Conservation (phyloP, 2,797 vertebrate species). For the Tamandua tetradactyla region DNA sequence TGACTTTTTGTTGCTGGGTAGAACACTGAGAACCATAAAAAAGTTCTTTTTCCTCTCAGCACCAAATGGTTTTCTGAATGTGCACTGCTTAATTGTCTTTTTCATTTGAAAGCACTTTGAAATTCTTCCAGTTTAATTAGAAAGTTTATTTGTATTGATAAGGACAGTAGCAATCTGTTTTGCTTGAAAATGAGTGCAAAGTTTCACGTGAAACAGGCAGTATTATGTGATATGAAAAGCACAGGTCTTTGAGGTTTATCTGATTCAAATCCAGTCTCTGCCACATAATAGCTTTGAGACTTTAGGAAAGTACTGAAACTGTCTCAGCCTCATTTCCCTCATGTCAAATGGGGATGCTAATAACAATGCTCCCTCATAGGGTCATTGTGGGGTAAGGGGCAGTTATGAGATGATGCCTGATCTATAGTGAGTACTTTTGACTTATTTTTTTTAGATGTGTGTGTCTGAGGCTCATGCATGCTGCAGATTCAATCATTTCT, state of each 20-base stretch:
- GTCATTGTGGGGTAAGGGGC: background rate
- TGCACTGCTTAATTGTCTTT: background rate
- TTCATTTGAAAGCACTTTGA: constrained; percentile 41
- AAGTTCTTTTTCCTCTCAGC: background rate
- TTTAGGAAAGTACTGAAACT: background rate
- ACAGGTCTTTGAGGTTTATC: background rate
- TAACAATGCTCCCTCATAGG: accelerated
- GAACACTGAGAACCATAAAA: background rate
- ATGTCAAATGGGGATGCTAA: too few species aligned
- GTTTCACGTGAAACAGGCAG: background rate
- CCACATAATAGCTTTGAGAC: accelerated
- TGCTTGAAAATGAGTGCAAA: background rate
- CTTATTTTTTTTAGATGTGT: background rate
- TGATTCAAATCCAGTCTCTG: background rate
- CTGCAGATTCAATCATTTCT: background rate
- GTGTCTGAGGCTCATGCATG: background rate
- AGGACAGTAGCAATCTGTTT: constrained; percentile 39
- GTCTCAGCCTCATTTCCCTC: accelerated
- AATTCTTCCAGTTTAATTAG: constrained; percentile 9
- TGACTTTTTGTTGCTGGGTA: background rate
- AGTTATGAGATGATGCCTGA: accelerated
- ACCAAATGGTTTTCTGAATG: constrained; percentile 27
- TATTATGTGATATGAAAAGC: background rate
- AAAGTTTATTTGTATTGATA: constrained; percentile 41
- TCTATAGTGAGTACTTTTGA: background rate